Evolutionary conservation across 2,888 invertebrate species (phyloP).

Genomic region (Rhogogaster chlorosoma): DNA sequence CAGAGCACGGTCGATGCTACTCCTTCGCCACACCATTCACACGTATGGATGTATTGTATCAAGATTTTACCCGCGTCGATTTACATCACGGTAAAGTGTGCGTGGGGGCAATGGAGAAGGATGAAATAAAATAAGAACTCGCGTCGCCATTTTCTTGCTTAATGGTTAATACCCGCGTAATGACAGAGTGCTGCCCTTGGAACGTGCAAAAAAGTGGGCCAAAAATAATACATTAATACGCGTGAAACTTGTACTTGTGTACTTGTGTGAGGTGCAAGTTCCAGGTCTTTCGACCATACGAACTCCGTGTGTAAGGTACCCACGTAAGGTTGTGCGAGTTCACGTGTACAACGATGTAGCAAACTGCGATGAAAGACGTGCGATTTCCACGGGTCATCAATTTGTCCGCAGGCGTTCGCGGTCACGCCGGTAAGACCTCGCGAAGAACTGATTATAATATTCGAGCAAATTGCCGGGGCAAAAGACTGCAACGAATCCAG

Average conservation of each 20-base stretch:
- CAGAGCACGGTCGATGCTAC: constrained; percentile 11
- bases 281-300: background rate
- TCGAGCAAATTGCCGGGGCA: constrained; percentile 67
- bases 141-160: background rate
- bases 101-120: constrained; percentile 1
- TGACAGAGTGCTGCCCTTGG: constrained; percentile 38
- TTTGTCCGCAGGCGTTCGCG: constrained; percentile 59
- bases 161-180: constrained; percentile 34
- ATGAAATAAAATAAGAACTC: background rate
- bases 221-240: constrained; percentile 20
- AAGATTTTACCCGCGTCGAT: background rate
- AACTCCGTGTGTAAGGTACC: background rate
- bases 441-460: constrained; percentile 70
- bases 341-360: constrained; percentile 20
- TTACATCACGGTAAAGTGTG: background rate
- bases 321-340: background rate
- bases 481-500: constrained; percentile 67
- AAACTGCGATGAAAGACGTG: constrained; percentile 39
- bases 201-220: constrained; percentile 28
- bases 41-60: background rate
- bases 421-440: constrained; percentile 57
- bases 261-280: constrained; percentile 9
- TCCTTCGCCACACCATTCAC: background rate
- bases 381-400: constrained; percentile 68
- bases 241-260: too few species aligned